These are phyloP conservation scores for Ormyrus nitidulus DNA, from an alignment of 2,888 invertebrate species.

Conservation along the genomic window DNA sequence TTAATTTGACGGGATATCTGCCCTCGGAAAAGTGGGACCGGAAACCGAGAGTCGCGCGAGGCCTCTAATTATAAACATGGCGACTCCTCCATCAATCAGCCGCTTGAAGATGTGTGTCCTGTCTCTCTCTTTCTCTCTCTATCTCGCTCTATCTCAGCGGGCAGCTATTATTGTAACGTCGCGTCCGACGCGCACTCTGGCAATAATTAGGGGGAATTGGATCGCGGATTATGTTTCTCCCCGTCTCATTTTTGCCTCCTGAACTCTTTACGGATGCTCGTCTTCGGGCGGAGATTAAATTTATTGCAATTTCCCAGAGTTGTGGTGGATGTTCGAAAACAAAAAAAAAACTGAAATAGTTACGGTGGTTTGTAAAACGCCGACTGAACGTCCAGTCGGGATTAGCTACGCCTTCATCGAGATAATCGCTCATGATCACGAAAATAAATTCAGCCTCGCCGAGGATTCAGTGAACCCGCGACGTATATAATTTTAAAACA, in stretches of 20 bases:
- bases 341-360: not conserved
- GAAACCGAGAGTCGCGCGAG: conserved; percentile 62
- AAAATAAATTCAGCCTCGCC: not conserved
- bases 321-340: not conserved
- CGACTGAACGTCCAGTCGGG: not conserved
- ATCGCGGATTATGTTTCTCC: conserved; percentile 60
- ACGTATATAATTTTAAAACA: conserved; percentile 16
- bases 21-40: conserved; percentile 58
- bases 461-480: no score
- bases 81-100: conserved; percentile 74
- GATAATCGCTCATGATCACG: no score
- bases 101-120: conserved; percentile 61
- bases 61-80: conserved; percentile 74
- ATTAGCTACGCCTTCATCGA: no score
- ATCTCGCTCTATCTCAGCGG: conserved; percentile 42
- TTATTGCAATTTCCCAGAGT: no score
- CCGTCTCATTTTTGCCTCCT: no score
- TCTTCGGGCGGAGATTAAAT: no score
- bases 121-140: conserved; percentile 41
- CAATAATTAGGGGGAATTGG: conserved; percentile 66
- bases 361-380: not conserved
- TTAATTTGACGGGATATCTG: conserved; percentile 53
- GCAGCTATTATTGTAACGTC: conserved; percentile 65
- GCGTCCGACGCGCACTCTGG: conserved; percentile 53
- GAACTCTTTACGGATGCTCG: no score